Evolutionary conservation across 2,888 invertebrate genomes (phyloP).

Genomic region (Conistra vaccinii): DNA sequence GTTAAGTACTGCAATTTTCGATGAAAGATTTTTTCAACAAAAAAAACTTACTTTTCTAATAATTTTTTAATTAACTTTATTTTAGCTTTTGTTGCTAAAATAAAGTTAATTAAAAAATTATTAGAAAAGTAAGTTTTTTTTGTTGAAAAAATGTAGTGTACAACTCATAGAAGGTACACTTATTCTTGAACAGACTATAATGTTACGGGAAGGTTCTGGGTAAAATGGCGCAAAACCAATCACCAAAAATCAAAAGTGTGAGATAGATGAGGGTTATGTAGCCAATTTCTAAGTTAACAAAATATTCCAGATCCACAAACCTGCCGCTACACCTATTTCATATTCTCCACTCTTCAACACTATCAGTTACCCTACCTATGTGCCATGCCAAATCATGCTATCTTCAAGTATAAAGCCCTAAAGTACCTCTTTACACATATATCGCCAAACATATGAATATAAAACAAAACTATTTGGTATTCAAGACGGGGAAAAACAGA

Average conservation of each 20-base stretch:
- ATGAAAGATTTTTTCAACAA: too few relatives aligned
- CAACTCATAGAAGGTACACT: too few relatives aligned
- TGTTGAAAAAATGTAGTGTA: too few relatives aligned
- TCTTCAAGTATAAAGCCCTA: not conserved
- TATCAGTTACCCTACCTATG: not conserved
- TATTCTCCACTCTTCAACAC: not conserved
- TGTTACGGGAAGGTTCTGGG: not conserved
- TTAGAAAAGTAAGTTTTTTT: too few relatives aligned
- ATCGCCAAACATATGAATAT: slow-evolving; percentile 23
- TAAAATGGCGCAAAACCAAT: too few relatives aligned
- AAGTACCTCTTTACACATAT: not conserved
- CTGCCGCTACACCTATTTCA: not conserved
- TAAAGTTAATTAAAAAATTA: too few relatives aligned
- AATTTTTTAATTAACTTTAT: too few relatives aligned
- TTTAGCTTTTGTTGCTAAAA: too few relatives aligned
- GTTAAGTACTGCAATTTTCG: too few relatives aligned
- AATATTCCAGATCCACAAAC: not conserved
- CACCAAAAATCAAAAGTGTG: too few relatives aligned
- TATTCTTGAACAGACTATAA: not conserved
- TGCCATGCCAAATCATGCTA: slow-evolving; percentile 8
- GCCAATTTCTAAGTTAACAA: not conserved
- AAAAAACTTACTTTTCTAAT: too few relatives aligned
- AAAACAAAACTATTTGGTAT: slow-evolving; percentile 41
- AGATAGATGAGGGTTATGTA: too few relatives aligned
- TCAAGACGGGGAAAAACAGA: slow-evolving; percentile 30